Evolutionary conservation across 1,140 invertebrate species (phyloP).

Genomic region (Drosophila subpulchrella): DNA sequence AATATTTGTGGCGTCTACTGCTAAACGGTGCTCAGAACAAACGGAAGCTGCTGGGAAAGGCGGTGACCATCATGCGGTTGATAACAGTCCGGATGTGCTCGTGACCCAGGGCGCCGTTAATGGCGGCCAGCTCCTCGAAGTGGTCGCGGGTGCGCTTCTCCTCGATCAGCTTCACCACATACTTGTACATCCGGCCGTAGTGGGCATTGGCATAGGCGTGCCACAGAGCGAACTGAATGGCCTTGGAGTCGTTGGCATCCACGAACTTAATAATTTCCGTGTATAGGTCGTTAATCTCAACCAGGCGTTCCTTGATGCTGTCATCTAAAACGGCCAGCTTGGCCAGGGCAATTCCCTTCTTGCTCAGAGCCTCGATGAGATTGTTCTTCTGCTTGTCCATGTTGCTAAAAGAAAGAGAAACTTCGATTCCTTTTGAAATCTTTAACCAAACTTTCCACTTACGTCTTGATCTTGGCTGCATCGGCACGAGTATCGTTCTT

Average conservation of each 20-base stretch:
- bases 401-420: slow-evolving; percentile 85
- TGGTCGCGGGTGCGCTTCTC: slow-evolving; percentile 91
- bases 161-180: slow-evolving; percentile 91
- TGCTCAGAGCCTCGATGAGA: slow-evolving; percentile 91
- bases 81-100: slow-evolving; percentile 87
- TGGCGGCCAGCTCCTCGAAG: slow-evolving; percentile 89
- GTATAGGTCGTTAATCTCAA: slow-evolving; percentile 88
- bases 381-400: slow-evolving; percentile 93
- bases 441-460: slow-evolving; percentile 49
- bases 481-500: slow-evolving; percentile 92
- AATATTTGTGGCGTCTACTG: slow-evolving; percentile 27
- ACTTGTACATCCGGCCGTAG: slow-evolving; percentile 92
- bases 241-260: slow-evolving; percentile 91
- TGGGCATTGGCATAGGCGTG: slow-evolving; percentile 91
- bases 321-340: slow-evolving; percentile 87
- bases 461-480: slow-evolving; percentile 92
- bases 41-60: slow-evolving; percentile 75
- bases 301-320: slow-evolving; percentile 84
- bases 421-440: neutral
- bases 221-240: slow-evolving; percentile 91
- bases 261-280: slow-evolving; percentile 91
- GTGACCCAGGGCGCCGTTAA: slow-evolving; percentile 89
- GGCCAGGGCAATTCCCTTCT: slow-evolving; percentile 90
- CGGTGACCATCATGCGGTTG: slow-evolving; percentile 67
- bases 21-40: slow-evolving; percentile 63